Evolutionary conservation across 2,113 vertebrate species (phyloP).

Genomic region (Mus musculus): GRCm39 chr7:34480501-34481000

Average conservation of each 20-base stretch:
- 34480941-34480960: background rate
- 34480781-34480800: background rate
- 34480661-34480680: background rate
- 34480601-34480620: too few relatives aligned
- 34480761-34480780: background rate
- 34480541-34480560: conserved; percentile 31
- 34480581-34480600: background rate
- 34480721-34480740: background rate
- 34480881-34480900: background rate
- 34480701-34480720: conserved; percentile 33
- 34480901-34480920: background rate
- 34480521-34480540: background rate
- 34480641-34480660: background rate
- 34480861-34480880: background rate
- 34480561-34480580: conserved; percentile 34
- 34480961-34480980: background rate
- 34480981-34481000: background rate
- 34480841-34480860: background rate
- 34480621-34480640: background rate
- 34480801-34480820: background rate
- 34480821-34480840: background rate
- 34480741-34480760: background rate
- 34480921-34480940: background rate
- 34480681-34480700: conserved; percentile 26
- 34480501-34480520: background rate